Evolutionary conservation across 2,797 vertebrate genomes (phyloP).

Genomic region (Neosilurus mollespiculum): DNA sequence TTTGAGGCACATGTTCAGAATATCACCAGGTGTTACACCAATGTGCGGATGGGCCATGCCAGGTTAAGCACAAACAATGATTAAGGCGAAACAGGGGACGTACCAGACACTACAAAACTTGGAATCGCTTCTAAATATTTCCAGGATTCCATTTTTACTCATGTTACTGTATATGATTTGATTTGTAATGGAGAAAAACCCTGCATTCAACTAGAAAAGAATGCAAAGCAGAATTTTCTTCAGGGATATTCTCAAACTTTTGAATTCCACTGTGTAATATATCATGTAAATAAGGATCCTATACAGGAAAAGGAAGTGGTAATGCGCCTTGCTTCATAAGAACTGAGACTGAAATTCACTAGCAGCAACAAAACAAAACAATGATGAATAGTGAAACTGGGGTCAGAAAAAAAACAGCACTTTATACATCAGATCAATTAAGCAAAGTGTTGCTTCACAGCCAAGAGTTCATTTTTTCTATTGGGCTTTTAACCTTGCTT

Average conservation of each 20-base stretch:
- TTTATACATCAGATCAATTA: not conserved
- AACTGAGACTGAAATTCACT: slow-evolving; percentile 5
- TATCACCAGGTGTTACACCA: not conserved
- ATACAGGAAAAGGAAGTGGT: slow-evolving; percentile 32
- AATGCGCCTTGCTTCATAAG: slow-evolving; percentile 13
- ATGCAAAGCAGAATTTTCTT: not conserved
- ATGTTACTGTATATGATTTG: not conserved
- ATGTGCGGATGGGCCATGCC: not conserved
- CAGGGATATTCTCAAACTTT: not conserved
- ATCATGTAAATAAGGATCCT: not conserved
- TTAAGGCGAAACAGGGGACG: not conserved
- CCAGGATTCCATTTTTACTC: not conserved
- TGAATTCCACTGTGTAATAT: not conserved
- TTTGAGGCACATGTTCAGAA: not conserved
- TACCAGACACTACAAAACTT: not conserved
- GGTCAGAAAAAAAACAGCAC: not conserved
- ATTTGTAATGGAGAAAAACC: not conserved
- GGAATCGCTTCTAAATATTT: not conserved
- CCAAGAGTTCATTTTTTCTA: not conserved
- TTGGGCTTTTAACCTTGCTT: not conserved
- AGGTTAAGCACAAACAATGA: too few species aligned
- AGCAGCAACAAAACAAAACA: not conserved
- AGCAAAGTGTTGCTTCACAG: not conserved
- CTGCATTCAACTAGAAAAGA: not conserved
- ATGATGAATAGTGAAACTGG: slow-evolving; percentile 13